A percentile compares a stretch with the other conserved stretches of the same genome.
These are phyloP conservation scores for Dynastes tityus DNA, from an alignment of 2,888 invertebrate genomes.

Conservation along the genomic window DNA sequence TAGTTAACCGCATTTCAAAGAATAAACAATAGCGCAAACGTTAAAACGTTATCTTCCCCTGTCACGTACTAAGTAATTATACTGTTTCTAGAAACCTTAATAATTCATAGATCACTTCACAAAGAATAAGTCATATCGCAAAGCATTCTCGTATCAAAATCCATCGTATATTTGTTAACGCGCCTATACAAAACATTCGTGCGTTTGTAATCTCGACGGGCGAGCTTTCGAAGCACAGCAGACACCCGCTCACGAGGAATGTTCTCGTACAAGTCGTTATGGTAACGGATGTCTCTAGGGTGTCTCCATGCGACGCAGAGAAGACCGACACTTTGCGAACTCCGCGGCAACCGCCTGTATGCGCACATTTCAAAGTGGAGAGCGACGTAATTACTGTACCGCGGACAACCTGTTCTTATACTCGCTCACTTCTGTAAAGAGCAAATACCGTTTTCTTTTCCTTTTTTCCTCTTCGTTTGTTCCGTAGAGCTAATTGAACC, in stretches of 20 bases:
- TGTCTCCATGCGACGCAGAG: conserved; percentile 55
- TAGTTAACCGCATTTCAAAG: not conserved
- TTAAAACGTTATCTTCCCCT: not conserved
- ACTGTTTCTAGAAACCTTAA: not conserved
- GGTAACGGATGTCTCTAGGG: conserved; percentile 58
- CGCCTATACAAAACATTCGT: conserved; percentile 33
- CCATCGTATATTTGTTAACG: conserved; percentile 30
- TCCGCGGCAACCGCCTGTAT: conserved; percentile 41
- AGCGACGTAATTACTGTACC: conserved; percentile 41
- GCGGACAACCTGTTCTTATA: conserved; percentile 35
- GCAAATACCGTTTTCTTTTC: conserved; percentile 1
- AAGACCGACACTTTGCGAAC: conserved; percentile 44
- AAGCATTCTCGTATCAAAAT: conserved; percentile 31
- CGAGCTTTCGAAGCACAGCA: conserved; percentile 22
- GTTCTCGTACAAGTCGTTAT: conserved; percentile 59
- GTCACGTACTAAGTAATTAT: not conserved
- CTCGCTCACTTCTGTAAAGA: conserved; percentile 12
- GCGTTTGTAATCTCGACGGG: conserved; percentile 54
- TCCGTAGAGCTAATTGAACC: conserved; percentile 23
- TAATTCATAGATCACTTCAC: conserved; percentile 32
- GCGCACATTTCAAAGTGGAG: conserved; percentile 29
- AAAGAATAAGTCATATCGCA: not conserved
- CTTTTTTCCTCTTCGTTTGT: conserved; percentile 17
- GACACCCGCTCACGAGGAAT: conserved; percentile 51
- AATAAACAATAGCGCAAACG: conserved; percentile 1